Percentiles rank a stretch among this genome's conserved stretches.
Conservation (phyloP, 2,797 vertebrate genomes). For the Echiichthys vipera region DNA sequence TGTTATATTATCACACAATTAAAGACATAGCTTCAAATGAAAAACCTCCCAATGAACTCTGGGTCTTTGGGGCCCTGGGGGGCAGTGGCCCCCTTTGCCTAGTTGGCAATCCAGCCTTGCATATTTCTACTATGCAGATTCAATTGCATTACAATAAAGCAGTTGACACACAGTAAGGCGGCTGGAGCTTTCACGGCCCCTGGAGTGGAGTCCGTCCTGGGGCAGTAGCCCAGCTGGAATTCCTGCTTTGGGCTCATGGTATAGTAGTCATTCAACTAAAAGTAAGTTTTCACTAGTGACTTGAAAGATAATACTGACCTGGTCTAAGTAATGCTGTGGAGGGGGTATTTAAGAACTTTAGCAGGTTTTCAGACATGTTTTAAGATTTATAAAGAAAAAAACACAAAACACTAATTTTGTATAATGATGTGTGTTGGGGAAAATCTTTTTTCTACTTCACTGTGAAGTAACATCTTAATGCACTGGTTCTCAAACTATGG, state of each 20-base stretch:
- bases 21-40: background rate
- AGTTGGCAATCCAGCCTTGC: background rate
- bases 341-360: no score
- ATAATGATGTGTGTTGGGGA: no score
- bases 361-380: no score
- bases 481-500: no score
- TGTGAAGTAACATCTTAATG: no score
- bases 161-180: background rate
- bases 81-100: background rate
- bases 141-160: conserved; percentile 5
- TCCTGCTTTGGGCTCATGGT: background rate
- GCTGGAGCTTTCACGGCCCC: background rate
- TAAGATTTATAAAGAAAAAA: no score
- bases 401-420: no score
- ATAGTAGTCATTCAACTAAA: background rate
- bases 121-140: background rate
- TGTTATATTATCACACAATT: background rate
- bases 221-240: background rate
- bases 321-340: background rate
- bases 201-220: background rate
- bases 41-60: background rate
- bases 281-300: background rate
- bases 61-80: background rate
- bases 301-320: background rate
- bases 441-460: no score